phyloP scores from a whole-genome alignment of 30 jellyfish, hydroid and myxozoan species.

The Cassiopea andromeda region DNA sequence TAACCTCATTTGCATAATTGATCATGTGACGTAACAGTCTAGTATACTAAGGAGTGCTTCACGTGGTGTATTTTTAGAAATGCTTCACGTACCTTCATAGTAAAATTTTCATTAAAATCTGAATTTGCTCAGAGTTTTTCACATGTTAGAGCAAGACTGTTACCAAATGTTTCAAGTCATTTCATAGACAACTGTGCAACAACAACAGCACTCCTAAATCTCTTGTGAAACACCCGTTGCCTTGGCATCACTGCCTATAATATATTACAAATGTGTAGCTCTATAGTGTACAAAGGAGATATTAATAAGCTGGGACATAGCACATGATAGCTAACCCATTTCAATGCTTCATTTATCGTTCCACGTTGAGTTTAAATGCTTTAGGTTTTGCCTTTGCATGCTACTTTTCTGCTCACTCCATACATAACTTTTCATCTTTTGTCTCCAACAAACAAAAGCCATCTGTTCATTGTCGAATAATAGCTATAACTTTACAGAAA shows the following conservation, averaged over 20 bases:
- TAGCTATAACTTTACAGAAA: slow-evolving; percentile 50
- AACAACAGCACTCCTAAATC: neutral
- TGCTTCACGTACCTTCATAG: neutral
- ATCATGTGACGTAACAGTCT: neutral
- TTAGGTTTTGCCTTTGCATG: slow-evolving; percentile 64
- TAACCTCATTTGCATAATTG: neutral
- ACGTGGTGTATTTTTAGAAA: neutral
- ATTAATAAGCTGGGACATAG: slow-evolving; percentile 25
- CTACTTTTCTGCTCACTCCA: slow-evolving; percentile 33
- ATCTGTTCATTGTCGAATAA: slow-evolving; percentile 76
- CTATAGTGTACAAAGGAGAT: neutral
- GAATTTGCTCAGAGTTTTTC: too few relatives aligned
- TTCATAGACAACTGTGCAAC: neutral
- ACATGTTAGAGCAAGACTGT: too few relatives aligned
- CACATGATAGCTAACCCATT: slow-evolving; percentile 46
- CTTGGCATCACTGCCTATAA: neutral
- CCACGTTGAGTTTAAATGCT: slow-evolving; percentile 67
- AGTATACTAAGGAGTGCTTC: neutral
- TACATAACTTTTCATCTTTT: slow-evolving; percentile 42
- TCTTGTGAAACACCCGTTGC: neutral
- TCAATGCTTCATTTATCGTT: slow-evolving; percentile 43
- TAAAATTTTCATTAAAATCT: too few relatives aligned
- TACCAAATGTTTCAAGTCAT: too few relatives aligned
- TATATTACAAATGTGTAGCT: neutral
- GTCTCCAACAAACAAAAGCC: slow-evolving; percentile 73